Evolutionary conservation across 92 coral and sea anemone genomes (phyloP).

Genomic region (Palythoa caribaeorum): DNA sequence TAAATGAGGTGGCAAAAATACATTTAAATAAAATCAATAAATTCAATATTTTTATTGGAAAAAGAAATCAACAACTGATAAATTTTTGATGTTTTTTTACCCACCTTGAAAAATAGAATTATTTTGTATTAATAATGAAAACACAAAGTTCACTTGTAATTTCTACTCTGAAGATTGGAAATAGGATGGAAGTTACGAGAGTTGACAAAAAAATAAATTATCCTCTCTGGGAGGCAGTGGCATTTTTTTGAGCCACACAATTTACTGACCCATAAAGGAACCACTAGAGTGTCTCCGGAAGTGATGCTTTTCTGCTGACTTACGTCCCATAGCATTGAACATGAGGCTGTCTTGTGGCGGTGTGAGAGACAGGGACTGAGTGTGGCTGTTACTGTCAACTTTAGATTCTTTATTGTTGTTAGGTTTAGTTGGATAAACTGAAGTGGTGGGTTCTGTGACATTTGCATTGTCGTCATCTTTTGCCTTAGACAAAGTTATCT

Average conservation of each 20-base stretch:
- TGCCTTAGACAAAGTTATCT: constrained; percentile 86
- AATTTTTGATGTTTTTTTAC: too few relatives aligned
- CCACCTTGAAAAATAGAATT: too few relatives aligned
- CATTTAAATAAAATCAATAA: too few relatives aligned
- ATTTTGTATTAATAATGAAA: too few relatives aligned
- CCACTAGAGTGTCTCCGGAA: constrained; percentile 96
- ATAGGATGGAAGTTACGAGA: not conserved
- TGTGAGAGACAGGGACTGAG: constrained; percentile 73
- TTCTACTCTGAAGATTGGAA: not conserved
- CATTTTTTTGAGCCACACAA: constrained; percentile 4
- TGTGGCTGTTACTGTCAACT: constrained; percentile 58
- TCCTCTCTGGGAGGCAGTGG: not conserved
- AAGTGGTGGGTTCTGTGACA: constrained; percentile 25
- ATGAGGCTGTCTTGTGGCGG: constrained; percentile 83
- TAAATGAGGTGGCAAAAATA: too few relatives aligned
- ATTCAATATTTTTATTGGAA: too few relatives aligned
- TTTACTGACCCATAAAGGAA: constrained; percentile 92
- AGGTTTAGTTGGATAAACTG: constrained; percentile 71
- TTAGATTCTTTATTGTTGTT: constrained; percentile 71
- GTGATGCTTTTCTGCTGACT: constrained; percentile 90
- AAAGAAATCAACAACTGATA: too few relatives aligned
- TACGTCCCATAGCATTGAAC: constrained; percentile 84
- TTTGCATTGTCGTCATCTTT: constrained; percentile 77
- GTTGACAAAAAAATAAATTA: not conserved
- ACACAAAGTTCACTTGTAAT: too few relatives aligned